Percentiles rank a stretch among this genome's conserved stretches.
Conservation (phyloP, 23 tunicate genomes). For the Ascidia mentula region DNA sequence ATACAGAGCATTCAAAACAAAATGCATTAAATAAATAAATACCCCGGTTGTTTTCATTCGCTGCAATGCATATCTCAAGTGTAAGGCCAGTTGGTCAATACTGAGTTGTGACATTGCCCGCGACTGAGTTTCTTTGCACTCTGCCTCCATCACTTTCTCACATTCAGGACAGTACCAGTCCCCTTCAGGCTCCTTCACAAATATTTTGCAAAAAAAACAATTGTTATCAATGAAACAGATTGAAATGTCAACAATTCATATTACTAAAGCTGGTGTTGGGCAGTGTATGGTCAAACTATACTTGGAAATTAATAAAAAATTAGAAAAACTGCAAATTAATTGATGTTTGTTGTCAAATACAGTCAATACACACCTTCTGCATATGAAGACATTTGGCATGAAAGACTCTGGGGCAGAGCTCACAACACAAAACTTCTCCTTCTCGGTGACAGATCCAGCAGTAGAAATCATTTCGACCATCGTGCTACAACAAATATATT, state of each 20-base stretch:
- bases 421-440: conserved; percentile 98
- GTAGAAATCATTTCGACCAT: conserved; percentile 90
- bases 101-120: conserved; percentile 67
- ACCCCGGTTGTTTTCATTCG: conserved; percentile 79
- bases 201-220: no score
- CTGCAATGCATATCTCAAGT: conserved; percentile 68
- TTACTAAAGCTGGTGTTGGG: no score
- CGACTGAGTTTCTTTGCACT: conserved; percentile 86
- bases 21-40: no score
- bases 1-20: no score
- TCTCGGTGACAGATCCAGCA: conserved; percentile 99
- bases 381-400: conserved; percentile 84
- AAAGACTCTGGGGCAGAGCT: conserved; percentile 91
- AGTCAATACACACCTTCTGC: conserved; percentile 34
- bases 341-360: no score
- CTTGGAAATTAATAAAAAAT: no score
- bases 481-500: conserved; percentile 42
- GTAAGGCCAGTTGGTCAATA: conserved; percentile 63
- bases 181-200: conserved; percentile 80
- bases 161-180: conserved; percentile 98
- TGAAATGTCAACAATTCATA: no score
- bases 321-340: background rate
- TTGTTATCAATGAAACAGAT: no score
- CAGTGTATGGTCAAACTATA: no score
- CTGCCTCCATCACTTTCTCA: conserved; percentile 79